phyloP scores from a whole-genome alignment of 2,888 invertebrate genomes.

The Pelosia muscerda region DNA sequence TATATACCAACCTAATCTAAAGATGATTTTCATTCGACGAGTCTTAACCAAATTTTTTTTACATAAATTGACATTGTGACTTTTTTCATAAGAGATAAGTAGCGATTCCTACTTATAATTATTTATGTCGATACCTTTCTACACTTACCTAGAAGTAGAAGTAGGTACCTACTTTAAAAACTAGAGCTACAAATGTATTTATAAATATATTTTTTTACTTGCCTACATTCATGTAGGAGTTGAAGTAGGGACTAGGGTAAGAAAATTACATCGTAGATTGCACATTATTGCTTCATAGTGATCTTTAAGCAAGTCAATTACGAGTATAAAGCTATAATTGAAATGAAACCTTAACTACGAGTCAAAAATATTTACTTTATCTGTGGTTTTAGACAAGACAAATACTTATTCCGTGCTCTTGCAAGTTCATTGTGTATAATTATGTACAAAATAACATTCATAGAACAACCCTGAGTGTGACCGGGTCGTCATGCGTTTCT shows the following conservation, averaged over 20 bases:
- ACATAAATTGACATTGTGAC: background rate
- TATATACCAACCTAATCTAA: too few relatives aligned
- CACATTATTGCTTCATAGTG: background rate
- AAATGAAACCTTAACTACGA: background rate
- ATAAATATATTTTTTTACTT: too few relatives aligned
- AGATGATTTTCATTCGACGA: background rate
- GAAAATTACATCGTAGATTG: background rate
- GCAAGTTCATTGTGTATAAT: conserved; percentile 39
- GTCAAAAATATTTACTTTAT: conserved; percentile 10
- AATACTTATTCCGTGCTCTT: conserved; percentile 32
- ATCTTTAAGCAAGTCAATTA: background rate
- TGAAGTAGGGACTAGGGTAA: too few relatives aligned
- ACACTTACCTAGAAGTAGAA: too few relatives aligned
- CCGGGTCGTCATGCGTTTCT: conserved; percentile 61
- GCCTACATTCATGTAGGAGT: too few relatives aligned
- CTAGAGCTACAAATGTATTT: background rate
- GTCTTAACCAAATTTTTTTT: background rate
- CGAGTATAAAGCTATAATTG: background rate
- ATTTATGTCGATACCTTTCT: background rate
- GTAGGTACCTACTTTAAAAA: too few relatives aligned
- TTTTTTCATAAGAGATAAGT: background rate
- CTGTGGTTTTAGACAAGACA: conserved; percentile 24
- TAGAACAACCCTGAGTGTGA: conserved; percentile 51
- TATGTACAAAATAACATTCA: conserved; percentile 34
- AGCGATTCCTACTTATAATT: background rate